Evolutionary conservation across 2,888 invertebrate species (phyloP).

Genomic region (Amphipyra tragopoginis): DNA sequence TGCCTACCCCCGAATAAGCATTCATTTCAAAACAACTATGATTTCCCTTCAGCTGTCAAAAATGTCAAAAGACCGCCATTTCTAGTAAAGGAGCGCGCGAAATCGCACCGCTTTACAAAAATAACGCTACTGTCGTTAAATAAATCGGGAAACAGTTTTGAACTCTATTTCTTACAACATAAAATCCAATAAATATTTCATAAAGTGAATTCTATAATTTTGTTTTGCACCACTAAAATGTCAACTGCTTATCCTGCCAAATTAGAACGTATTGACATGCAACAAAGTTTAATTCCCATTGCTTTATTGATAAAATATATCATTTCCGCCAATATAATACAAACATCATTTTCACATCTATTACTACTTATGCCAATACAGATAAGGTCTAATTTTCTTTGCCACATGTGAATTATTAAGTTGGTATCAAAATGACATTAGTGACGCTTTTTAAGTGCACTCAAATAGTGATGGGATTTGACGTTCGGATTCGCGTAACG

Average conservation of each 20-base stretch:
- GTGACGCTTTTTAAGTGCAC: constrained; percentile 76
- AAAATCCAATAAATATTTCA: background rate
- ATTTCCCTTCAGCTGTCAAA: constrained; percentile 66
- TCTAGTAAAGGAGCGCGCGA: constrained; percentile 66
- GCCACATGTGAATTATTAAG: background rate
- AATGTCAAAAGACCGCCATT: constrained; percentile 70
- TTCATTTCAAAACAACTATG: constrained; percentile 56
- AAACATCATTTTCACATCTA: background rate
- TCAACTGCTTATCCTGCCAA: background rate
- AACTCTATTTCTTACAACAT: background rate
- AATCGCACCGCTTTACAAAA: constrained; percentile 50
- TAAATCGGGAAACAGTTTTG: background rate
- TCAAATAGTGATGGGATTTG: constrained; percentile 58
- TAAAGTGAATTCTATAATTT: background rate
- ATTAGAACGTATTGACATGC: background rate
- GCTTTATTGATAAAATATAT: background rate
- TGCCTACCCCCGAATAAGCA: background rate
- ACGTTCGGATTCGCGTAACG: constrained; percentile 55
- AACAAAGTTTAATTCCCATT: background rate
- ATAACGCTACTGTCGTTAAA: rapidly evolving
- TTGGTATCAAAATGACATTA: constrained; percentile 58
- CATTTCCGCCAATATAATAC: background rate
- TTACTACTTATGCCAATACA: background rate
- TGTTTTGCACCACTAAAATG: background rate
- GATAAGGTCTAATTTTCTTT: constrained; percentile 46